Evolutionary conservation across 1,140 invertebrate species (phyloP).

Genomic region (Drosophila serrata): DNA sequence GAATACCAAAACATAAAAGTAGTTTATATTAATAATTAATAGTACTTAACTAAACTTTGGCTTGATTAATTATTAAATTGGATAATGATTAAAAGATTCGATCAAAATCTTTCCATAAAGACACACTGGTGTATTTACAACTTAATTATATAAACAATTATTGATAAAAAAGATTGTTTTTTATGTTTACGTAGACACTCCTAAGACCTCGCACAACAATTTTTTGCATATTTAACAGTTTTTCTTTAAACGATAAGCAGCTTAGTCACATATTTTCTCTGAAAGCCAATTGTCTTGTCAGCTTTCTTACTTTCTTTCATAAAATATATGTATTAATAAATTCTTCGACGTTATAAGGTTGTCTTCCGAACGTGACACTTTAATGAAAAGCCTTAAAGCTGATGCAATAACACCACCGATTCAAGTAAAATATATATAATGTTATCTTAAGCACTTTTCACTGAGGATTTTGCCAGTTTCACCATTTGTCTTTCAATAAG

Average conservation of each 20-base stretch:
- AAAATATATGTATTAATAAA: background rate
- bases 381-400: background rate
- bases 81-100: background rate
- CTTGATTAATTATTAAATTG: background rate
- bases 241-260: background rate
- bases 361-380: background rate
- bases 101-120: too few species aligned
- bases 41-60: background rate
- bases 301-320: background rate
- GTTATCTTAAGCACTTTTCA: slow-evolving; percentile 1
- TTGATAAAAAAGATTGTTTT: background rate
- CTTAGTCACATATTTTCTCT: background rate
- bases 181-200: background rate
- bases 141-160: background rate
- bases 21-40: background rate
- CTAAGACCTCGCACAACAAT: too few species aligned
- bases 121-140: background rate
- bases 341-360: background rate
- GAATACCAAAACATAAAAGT: background rate
- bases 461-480: background rate
- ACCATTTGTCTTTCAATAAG: background rate
- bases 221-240: background rate
- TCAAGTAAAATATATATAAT: background rate
- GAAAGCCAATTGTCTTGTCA: background rate
- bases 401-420: background rate